phyloP scores from a whole-genome alignment of 2,888 invertebrate species.

The Himalopsyche anomala region DNA sequence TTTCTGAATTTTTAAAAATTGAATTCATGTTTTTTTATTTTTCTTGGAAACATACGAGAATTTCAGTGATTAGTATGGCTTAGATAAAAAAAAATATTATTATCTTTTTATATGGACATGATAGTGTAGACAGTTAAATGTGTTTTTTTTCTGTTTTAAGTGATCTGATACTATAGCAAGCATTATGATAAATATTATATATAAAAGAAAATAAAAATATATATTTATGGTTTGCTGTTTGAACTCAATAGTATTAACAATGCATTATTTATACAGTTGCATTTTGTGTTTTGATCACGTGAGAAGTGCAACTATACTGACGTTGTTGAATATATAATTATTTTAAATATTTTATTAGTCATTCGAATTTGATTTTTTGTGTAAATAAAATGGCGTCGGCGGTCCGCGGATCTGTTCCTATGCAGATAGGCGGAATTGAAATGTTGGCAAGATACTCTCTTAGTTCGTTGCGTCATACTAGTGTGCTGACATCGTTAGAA shows the following conservation, averaged over 20 bases:
- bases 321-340: neutral
- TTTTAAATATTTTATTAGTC: neutral
- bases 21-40: too few relatives aligned
- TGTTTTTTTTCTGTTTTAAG: too few relatives aligned
- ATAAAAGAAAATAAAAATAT: too few relatives aligned
- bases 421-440: slow-evolving; percentile 74
- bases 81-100: too few relatives aligned
- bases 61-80: too few relatives aligned
- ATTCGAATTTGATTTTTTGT: neutral
- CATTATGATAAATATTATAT: too few relatives aligned
- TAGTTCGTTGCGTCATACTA: slow-evolving; percentile 74
- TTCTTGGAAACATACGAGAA: too few relatives aligned
- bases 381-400: slow-evolving; percentile 65
- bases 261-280: neutral
- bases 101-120: too few relatives aligned
- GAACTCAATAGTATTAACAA: neutral
- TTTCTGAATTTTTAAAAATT: too few relatives aligned
- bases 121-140: too few relatives aligned
- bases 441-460: slow-evolving; percentile 74
- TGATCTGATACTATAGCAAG: too few relatives aligned
- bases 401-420: slow-evolving; percentile 74
- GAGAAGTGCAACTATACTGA: neutral
- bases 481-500: slow-evolving; percentile 77
- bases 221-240: neutral
- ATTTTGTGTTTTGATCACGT: neutral